These are phyloP conservation scores for Rhinoptilus africanus DNA, from an alignment of 2,113 vertebrate species.

Conservation along the genomic window DNA sequence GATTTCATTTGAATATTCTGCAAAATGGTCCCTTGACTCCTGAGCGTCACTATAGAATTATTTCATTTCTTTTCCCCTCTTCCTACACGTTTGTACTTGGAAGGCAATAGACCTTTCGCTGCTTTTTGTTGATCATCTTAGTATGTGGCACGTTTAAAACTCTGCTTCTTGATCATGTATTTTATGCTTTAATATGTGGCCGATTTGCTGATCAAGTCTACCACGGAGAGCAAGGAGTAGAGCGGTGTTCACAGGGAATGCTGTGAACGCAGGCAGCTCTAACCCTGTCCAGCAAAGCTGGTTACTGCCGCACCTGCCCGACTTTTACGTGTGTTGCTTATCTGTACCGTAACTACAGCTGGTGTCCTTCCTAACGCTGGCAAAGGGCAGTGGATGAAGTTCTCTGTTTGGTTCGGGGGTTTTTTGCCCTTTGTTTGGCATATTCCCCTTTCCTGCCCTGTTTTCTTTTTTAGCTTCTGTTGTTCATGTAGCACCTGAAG, in stretches of 20 bases:
- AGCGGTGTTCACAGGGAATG: neutral
- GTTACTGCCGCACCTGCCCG: neutral
- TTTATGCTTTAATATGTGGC: neutral
- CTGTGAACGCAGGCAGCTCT: neutral
- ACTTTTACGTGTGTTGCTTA: neutral
- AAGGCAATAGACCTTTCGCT: neutral
- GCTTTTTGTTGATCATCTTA: neutral
- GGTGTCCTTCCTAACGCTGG: neutral
- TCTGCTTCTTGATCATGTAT: neutral
- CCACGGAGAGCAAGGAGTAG: neutral
- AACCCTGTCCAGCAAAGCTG: neutral
- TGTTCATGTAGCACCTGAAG: neutral
- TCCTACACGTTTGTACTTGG: neutral
- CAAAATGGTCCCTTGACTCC: neutral
- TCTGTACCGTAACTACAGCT: neutral
- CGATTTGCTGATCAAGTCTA: neutral
- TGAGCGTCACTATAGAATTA: neutral
- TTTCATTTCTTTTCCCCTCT: neutral
- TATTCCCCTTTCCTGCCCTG: neutral
- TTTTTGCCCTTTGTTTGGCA: neutral
- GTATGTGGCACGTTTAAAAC: neutral
- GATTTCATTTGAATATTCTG: constrained; percentile 18
- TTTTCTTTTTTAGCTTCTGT: neutral
- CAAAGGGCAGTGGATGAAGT: neutral
- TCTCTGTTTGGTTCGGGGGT: neutral